Conservation (phyloP, 2,113 vertebrate genomes). For the Spea bombifrons region DNA sequence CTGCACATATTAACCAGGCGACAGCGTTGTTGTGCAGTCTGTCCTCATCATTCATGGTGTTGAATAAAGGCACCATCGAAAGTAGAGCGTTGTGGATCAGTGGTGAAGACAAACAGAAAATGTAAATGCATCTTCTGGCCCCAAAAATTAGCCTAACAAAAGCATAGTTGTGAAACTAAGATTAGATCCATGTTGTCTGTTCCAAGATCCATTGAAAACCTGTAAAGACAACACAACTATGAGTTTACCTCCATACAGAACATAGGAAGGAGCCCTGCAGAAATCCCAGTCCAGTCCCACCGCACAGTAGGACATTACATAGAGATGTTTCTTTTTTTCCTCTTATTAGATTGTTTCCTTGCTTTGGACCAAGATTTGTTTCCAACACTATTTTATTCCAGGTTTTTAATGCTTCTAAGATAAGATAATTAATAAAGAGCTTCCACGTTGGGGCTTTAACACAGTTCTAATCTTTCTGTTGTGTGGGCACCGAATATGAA, state of each 20-base stretch:
- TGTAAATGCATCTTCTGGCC: constrained; percentile 63
- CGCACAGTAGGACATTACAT: no score
- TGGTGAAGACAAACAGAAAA: constrained; percentile 51
- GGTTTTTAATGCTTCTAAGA: no score
- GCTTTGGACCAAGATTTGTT: no score
- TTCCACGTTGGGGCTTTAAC: background rate
- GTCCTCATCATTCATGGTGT: constrained; percentile 82
- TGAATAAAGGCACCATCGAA: constrained; percentile 44
- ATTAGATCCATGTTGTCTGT: background rate
- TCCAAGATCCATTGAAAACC: background rate
- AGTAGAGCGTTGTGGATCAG: constrained; percentile 55
- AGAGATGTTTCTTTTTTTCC: no score
- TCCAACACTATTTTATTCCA: no score
- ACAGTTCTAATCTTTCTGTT: background rate
- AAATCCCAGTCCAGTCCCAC: no score
- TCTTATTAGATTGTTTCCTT: no score
- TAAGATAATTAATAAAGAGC: background rate
- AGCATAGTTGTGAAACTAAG: background rate
- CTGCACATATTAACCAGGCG: constrained; percentile 88
- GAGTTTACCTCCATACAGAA: no score
- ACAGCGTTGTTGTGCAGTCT: constrained; percentile 79
- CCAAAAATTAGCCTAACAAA: constrained; percentile 30
- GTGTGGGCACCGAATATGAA: background rate
- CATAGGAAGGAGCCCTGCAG: no score
- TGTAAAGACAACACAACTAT: constrained; percentile 9